phyloP scores from a whole-genome alignment of 1,140 invertebrate species.

The Laodelphax striatellus region DNA sequence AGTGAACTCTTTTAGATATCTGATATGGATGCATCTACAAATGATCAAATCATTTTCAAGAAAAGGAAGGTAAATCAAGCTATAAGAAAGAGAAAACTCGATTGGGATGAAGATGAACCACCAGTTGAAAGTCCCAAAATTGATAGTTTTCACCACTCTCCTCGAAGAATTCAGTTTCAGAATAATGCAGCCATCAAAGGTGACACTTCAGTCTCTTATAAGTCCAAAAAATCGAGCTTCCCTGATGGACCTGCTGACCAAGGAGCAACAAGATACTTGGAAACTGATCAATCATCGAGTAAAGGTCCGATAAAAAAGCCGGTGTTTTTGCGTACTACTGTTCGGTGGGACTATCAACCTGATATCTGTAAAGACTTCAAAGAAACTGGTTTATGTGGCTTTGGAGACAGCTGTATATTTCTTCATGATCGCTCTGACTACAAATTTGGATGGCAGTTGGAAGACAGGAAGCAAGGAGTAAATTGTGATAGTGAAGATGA shows the following conservation, averaged over 20 bases:
- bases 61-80: too few relatives aligned
- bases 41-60: too few relatives aligned
- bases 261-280: slow-evolving; percentile 71
- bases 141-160: too few relatives aligned
- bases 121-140: too few relatives aligned
- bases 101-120: too few relatives aligned
- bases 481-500: slow-evolving; percentile 57
- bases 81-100: too few relatives aligned
- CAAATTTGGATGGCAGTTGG: slow-evolving; percentile 97
- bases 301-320: slow-evolving; percentile 93
- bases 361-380: slow-evolving; percentile 99
- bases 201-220: slow-evolving; percentile 43
- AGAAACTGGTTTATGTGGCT: slow-evolving; percentile 98
- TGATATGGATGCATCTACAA: too few relatives aligned
- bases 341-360: slow-evolving; percentile 98
- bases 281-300: slow-evolving; percentile 84
- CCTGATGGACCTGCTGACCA: slow-evolving; percentile 66
- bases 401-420: slow-evolving; percentile 98
- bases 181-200: too few relatives aligned
- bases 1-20: too few relatives aligned
- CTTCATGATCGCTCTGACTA: slow-evolving; percentile 96
- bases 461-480: slow-evolving; percentile 55
- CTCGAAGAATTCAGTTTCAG: too few relatives aligned
- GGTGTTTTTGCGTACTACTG: slow-evolving; percentile 86
- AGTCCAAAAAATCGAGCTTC: slow-evolving; percentile 45